A percentile compares a stretch with the other conserved stretches of the same genome.
These are phyloP conservation scores for Entomobrya multifasciata DNA, from an alignment of 2,888 invertebrate genomes.

Conservation along the genomic window DNA sequence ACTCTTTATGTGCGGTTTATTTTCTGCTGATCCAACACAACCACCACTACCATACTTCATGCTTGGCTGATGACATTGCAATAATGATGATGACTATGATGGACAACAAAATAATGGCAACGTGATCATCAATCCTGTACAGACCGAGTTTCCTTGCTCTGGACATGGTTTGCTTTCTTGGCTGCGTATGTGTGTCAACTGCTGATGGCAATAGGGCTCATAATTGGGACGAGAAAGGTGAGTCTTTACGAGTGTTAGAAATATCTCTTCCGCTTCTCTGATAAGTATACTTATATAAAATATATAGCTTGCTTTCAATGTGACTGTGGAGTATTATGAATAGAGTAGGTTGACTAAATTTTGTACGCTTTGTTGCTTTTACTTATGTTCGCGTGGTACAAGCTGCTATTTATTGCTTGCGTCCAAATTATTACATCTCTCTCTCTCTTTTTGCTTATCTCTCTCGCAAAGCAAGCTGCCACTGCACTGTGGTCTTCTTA, in stretches of 20 bases:
- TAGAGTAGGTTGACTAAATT: not conserved
- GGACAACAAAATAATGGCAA: conserved; percentile 1
- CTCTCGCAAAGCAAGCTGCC: not conserved
- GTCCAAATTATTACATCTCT: conserved; percentile 44
- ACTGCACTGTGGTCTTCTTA: not conserved
- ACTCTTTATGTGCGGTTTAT: no score
- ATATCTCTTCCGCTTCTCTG: not conserved
- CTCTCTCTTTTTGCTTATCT: not conserved
- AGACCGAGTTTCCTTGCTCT: conserved; percentile 75
- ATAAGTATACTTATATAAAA: not conserved
- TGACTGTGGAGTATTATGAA: not conserved
- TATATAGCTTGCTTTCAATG: not conserved
- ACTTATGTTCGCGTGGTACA: conserved; percentile 13
- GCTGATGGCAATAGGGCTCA: conserved; percentile 71
- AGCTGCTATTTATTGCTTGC: conserved; percentile 35
- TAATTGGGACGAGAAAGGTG: conserved; percentile 73
- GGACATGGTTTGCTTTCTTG: conserved; percentile 77
- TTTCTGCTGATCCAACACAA: no score
- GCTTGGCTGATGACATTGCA: no score
- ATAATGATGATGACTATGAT: conserved; percentile 2
- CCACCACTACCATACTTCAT: no score
- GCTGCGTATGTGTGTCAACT: conserved; percentile 75
- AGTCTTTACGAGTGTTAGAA: not conserved
- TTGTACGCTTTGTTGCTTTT: not conserved
- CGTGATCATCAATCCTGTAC: conserved; percentile 15